phyloP scores from a whole-genome alignment of 2,113 vertebrate genomes.

The Hemibagrus wyckioides region DNA sequence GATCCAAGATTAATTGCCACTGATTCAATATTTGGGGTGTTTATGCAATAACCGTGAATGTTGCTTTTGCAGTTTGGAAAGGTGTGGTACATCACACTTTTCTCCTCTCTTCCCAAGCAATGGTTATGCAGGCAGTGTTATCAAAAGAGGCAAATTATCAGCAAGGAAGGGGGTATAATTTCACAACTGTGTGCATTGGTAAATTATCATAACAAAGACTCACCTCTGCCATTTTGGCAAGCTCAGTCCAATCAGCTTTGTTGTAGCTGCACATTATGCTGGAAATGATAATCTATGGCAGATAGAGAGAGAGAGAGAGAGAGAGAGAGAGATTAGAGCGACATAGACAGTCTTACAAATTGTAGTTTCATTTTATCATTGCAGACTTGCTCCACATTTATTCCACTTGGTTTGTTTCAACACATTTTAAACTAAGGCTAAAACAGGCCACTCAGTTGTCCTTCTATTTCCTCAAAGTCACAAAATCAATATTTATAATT shows the following conservation, averaged over 20 bases:
- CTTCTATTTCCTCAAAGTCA: conserved; percentile 55
- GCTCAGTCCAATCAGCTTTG: conserved; percentile 82
- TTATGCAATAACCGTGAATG: conserved; percentile 52
- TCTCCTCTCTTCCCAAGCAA: conserved; percentile 33
- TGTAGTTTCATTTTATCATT: conserved; percentile 35
- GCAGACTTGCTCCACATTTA: conserved; percentile 31
- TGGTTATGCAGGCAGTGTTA: conserved; percentile 38
- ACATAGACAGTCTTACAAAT: conserved; percentile 26
- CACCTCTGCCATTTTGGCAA: conserved; percentile 85
- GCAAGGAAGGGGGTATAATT: conserved; percentile 49
- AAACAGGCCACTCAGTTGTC: conserved; percentile 48
- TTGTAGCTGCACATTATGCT: conserved; percentile 87
- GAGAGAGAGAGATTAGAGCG: conserved; percentile 25
- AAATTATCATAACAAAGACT: conserved; percentile 54
- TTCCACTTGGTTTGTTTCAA: conserved; percentile 60
- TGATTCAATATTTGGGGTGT: conserved; percentile 69
- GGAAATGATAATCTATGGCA: conserved; percentile 81
- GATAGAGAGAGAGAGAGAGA: conserved; percentile 32
- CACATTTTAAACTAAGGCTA: conserved; percentile 58
- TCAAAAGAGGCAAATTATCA: conserved; percentile 56
- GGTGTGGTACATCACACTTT: conserved; percentile 45
- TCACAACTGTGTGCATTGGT: conserved; percentile 47
- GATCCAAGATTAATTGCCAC: conserved; percentile 66
- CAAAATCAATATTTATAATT: conserved; percentile 79
- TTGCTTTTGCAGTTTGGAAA: conserved; percentile 48